Conservation (phyloP, 1,140 invertebrate species). For the Epicauta chinensis region DNA sequence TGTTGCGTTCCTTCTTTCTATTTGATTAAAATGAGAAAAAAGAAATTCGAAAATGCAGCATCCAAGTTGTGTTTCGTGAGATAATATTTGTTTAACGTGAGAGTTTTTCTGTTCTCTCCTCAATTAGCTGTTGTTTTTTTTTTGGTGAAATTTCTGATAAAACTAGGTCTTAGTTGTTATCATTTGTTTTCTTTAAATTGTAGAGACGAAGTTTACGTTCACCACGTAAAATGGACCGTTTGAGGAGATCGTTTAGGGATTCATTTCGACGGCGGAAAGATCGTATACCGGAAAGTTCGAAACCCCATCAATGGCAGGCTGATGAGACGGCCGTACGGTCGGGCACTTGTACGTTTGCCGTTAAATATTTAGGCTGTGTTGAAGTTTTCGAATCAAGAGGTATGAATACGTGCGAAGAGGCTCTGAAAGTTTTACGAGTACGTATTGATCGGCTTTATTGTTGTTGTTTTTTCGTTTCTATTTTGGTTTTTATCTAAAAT, state of each 20-base stretch:
- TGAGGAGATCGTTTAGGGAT: slow-evolving; percentile 86
- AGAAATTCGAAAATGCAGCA: no score
- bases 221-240: slow-evolving; percentile 81
- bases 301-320: slow-evolving; percentile 97
- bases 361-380: slow-evolving; percentile 98
- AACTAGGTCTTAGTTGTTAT: no score
- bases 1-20: no score
- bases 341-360: slow-evolving; percentile 94
- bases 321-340: slow-evolving; percentile 92
- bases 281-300: slow-evolving; percentile 79
- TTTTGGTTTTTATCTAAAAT: not conserved
- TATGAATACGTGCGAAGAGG: slow-evolving; percentile 99
- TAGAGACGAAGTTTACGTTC: slow-evolving; percentile 59
- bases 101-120: no score
- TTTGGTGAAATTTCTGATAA: no score
- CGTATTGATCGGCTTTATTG: slow-evolving; percentile 38
- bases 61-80: no score
- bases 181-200: slow-evolving; percentile 17
- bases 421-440: slow-evolving; percentile 87
- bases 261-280: slow-evolving; percentile 83
- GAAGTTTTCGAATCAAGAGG: slow-evolving; percentile 99
- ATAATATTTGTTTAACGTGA: no score
- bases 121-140: no score
- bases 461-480: not conserved
- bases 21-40: no score